These are phyloP conservation scores for Nannospalax galili DNA, from an alignment of 2,113 vertebrate genomes.

Conservation along the genomic window DNA sequence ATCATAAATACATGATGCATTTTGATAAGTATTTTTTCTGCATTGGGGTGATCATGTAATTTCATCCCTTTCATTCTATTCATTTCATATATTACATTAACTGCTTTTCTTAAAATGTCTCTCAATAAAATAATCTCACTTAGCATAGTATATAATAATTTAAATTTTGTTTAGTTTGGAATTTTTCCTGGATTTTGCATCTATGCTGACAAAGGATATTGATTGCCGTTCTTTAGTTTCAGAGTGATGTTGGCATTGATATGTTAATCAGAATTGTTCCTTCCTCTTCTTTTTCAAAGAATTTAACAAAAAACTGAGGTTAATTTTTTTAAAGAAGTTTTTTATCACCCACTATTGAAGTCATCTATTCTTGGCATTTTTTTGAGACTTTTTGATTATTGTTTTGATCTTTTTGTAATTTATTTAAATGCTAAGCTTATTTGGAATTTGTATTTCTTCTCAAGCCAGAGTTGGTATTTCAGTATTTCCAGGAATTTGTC, in stretches of 20 bases:
- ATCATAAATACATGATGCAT: background rate
- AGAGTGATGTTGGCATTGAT: background rate
- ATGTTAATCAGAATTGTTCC: slow-evolving; percentile 9
- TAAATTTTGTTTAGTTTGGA: background rate
- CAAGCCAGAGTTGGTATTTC: background rate
- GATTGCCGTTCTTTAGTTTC: background rate
- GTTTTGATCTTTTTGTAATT: slow-evolving; percentile 30
- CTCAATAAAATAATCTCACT: background rate
- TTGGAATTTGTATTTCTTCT: slow-evolving; percentile 37
- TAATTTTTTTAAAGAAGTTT: slow-evolving; percentile 19
- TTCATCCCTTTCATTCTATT: background rate
- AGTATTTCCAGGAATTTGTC: background rate
- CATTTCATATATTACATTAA: background rate
- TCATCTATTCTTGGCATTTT: slow-evolving; percentile 39
- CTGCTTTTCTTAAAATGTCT: background rate
- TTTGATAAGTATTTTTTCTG: background rate
- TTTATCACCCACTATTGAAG: slow-evolving; percentile 32
- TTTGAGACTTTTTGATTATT: slow-evolving; percentile 15
- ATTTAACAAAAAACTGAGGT: background rate
- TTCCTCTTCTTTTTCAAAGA: slow-evolving; percentile 11
- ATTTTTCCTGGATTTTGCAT: too few relatives aligned
- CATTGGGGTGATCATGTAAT: background rate
- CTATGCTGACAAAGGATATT: background rate
- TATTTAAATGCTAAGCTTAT: slow-evolving; percentile 1
- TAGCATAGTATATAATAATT: background rate